These are phyloP conservation scores for Yasuhikotakia modesta DNA, from an alignment of 2,797 vertebrate species.

Conservation along the genomic window DNA sequence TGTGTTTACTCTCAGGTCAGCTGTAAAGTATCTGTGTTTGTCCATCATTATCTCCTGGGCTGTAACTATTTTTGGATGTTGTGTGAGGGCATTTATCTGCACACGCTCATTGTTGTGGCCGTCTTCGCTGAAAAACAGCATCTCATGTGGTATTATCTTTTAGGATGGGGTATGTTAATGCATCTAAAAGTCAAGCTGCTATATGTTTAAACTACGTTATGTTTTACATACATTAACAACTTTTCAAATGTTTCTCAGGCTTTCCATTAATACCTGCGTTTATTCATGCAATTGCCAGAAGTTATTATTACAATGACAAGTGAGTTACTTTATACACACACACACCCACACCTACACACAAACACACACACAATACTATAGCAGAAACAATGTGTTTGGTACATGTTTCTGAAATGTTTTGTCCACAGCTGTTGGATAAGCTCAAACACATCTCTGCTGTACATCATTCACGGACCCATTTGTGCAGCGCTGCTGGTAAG, in stretches of 20 bases:
- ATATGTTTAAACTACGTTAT: neutral
- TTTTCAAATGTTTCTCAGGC: slow-evolving; percentile 71
- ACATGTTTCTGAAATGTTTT: neutral
- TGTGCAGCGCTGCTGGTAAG: slow-evolving; percentile 94
- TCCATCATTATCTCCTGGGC: slow-evolving; percentile 91
- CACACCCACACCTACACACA: too few species aligned
- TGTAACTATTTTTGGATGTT: slow-evolving; percentile 99
- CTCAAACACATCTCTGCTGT: slow-evolving; percentile 89
- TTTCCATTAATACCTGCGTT: slow-evolving; percentile 92
- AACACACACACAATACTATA: too few species aligned
- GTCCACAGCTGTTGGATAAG: slow-evolving; percentile 91
- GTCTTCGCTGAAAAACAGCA: slow-evolving; percentile 97
- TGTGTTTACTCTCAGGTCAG: slow-evolving; percentile 74
- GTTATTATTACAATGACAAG: slow-evolving; percentile 94
- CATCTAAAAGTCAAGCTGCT: neutral
- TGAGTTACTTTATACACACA: slow-evolving; percentile 64
- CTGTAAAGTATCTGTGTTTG: slow-evolving; percentile 89
- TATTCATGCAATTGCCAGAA: slow-evolving; percentile 88
- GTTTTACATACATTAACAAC: neutral
- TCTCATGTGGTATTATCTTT: slow-evolving; percentile 95
- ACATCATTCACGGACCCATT: slow-evolving; percentile 95
- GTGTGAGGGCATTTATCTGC: slow-evolving; percentile 97
- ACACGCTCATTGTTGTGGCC: slow-evolving; percentile 96
- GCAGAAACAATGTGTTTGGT: too few species aligned
- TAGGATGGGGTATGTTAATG: slow-evolving; percentile 89